phyloP scores from a whole-genome alignment of 2,888 invertebrate genomes.

The Euplagia quadripunctaria region DNA sequence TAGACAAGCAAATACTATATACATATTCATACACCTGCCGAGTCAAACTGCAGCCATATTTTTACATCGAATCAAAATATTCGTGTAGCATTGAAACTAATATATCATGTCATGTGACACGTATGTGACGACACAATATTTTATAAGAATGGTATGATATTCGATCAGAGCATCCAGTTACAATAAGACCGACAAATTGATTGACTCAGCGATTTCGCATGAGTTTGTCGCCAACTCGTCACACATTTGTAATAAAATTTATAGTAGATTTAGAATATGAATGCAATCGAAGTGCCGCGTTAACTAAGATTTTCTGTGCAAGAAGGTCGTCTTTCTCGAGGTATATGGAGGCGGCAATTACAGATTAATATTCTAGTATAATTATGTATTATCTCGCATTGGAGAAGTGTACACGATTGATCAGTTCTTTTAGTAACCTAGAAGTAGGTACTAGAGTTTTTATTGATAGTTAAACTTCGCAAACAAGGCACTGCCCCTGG shows the following conservation, averaged over 20 bases:
- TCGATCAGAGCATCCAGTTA: constrained; percentile 53
- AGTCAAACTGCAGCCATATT: constrained; percentile 44
- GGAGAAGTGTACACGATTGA: too few species aligned
- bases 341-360: too few species aligned
- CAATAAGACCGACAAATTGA: constrained; percentile 59
- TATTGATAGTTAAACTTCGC: background rate
- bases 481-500: background rate
- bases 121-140: constrained; percentile 20
- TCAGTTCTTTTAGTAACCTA: too few species aligned
- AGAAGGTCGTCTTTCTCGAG: background rate
- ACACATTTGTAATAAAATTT: constrained; percentile 9
- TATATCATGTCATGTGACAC: constrained; percentile 25
- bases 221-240: constrained; percentile 15
- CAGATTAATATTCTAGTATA: background rate
- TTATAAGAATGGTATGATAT: constrained; percentile 56
- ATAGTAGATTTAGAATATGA: background rate
- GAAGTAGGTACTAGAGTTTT: background rate
- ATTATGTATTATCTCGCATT: background rate
- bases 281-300: background rate
- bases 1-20: constrained; percentile 27
- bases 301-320: background rate
- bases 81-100: constrained; percentile 20
- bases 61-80: constrained; percentile 31
- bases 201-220: constrained; percentile 54
- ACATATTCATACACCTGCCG: constrained; percentile 25